Percentiles rank a stretch among this genome's conserved stretches.
Evolutionary conservation across 2,113 vertebrate species (phyloP).

Genomic region (Alexandromys fortis): DNA sequence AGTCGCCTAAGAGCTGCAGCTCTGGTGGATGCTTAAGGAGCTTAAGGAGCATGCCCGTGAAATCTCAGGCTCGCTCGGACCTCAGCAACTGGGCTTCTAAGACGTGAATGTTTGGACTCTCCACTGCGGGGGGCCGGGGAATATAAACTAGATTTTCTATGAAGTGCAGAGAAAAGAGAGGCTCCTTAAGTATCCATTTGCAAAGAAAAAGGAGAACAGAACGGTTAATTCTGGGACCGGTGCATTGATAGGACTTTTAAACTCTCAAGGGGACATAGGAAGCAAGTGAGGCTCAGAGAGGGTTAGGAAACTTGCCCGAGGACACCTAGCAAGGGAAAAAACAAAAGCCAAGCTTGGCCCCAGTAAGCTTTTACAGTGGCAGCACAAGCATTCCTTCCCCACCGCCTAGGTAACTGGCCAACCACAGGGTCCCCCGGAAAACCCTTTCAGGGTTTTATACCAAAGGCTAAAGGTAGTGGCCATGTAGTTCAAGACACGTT

Average conservation of each 20-base stretch:
- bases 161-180: neutral
- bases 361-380: neutral
- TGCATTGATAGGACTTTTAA: too few species aligned
- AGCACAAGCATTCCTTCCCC: neutral
- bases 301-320: neutral
- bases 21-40: too few species aligned
- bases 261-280: neutral
- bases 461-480: neutral
- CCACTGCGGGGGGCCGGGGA: neutral
- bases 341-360: neutral
- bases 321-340: neutral
- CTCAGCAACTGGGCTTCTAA: neutral
- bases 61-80: neutral
- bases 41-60: too few species aligned
- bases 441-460: neutral
- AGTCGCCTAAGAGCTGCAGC: neutral
- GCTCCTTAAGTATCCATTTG: neutral
- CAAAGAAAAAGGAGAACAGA: neutral
- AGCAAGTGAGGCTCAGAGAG: neutral
- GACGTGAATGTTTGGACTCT: neutral
- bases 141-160: constrained; percentile 27
- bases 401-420: neutral
- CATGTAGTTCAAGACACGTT: neutral
- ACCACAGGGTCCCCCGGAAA: neutral
- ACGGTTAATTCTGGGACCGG: neutral